phyloP scores from a whole-genome alignment of 1,140 invertebrate species.

The Plectus sambesii region DNA sequence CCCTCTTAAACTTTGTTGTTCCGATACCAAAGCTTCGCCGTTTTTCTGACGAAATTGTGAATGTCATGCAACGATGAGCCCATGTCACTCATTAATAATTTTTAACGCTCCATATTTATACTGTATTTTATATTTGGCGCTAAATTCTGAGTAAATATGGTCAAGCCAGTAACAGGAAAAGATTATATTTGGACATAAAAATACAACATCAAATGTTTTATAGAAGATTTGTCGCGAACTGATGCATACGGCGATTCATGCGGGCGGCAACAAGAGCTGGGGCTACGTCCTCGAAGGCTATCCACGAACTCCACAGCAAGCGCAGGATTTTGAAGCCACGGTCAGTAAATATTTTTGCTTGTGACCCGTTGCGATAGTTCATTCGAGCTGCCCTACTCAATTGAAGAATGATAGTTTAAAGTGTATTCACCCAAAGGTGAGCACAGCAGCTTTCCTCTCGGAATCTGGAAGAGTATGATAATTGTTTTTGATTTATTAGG shows the following conservation, averaged over 20 bases:
- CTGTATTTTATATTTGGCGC: too few relatives aligned
- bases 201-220: slow-evolving; percentile 5
- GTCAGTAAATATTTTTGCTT: slow-evolving; percentile 11
- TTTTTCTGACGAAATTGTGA: too few relatives aligned
- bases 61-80: too few relatives aligned
- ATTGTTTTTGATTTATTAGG: background rate
- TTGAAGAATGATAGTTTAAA: background rate
- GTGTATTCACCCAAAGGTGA: background rate
- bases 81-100: too few relatives aligned
- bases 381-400: background rate
- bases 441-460: background rate
- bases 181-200: background rate
- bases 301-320: slow-evolving; percentile 34
- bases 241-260: slow-evolving; percentile 36
- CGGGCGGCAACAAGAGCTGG: slow-evolving; percentile 27
- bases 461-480: too few relatives aligned
- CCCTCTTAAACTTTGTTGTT: too few relatives aligned
- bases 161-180: too few relatives aligned
- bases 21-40: too few relatives aligned
- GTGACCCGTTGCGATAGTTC: background rate
- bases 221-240: slow-evolving; percentile 43
- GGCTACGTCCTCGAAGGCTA: slow-evolving; percentile 43
- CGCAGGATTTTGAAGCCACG: slow-evolving; percentile 35
- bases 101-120: too few relatives aligned
- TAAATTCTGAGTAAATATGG: too few relatives aligned